Conservation (phyloP, 2,888 invertebrate species). For the Sipha maydis region DNA sequence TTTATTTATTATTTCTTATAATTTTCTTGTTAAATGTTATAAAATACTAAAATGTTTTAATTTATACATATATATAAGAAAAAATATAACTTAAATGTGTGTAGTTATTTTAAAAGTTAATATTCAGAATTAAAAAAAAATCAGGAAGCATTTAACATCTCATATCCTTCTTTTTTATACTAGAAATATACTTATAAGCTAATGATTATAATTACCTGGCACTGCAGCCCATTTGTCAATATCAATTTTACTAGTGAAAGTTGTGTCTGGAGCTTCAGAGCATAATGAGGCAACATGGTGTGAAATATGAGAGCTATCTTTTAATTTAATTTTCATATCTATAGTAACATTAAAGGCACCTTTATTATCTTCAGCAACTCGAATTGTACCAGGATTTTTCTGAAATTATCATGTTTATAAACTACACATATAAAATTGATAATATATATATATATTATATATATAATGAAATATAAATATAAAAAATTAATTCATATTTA, state of each 20-base stretch:
- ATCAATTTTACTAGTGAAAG: slow-evolving; percentile 82
- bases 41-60: too few species aligned
- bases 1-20: too few species aligned
- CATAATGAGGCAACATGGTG: slow-evolving; percentile 81
- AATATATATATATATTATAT: neutral
- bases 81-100: too few species aligned
- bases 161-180: too few species aligned
- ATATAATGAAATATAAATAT: too few species aligned
- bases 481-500: neutral
- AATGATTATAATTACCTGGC: slow-evolving; percentile 72
- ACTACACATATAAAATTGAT: neutral
- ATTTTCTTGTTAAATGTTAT: too few species aligned
- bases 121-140: too few species aligned
- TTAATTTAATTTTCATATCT: slow-evolving; percentile 79
- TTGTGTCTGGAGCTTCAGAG: slow-evolving; percentile 79
- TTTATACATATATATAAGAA: too few species aligned
- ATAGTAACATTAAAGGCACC: slow-evolving; percentile 85
- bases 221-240: slow-evolving; percentile 81
- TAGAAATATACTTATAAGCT: too few species aligned
- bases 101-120: too few species aligned
- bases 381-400: slow-evolving; percentile 85
- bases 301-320: slow-evolving; percentile 79
- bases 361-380: slow-evolving; percentile 90
- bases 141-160: too few species aligned
- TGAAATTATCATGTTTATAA: slow-evolving; percentile 60